phyloP scores from a whole-genome alignment of 2,888 invertebrate species.

The Hedya salicella region DNA sequence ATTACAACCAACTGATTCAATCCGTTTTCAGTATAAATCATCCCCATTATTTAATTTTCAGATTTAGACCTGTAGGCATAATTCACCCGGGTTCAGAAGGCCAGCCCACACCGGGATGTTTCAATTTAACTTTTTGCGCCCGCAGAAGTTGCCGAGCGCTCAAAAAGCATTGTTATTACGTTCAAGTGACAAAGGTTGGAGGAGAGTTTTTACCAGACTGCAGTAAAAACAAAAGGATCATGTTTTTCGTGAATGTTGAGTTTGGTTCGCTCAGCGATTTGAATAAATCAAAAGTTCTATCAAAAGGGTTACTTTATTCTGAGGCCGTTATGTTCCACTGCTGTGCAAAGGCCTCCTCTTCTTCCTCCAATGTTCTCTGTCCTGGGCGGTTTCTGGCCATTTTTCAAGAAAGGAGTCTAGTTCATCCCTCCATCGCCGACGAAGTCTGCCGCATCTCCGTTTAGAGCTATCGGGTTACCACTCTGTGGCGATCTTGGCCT shows the following conservation, averaged over 20 bases:
- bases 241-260: constrained; percentile 12
- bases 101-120: constrained; percentile 57
- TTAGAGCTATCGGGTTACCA: too few relatives aligned
- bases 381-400: too few relatives aligned
- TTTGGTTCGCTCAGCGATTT: neutral
- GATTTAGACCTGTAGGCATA: constrained; percentile 24
- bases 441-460: too few relatives aligned
- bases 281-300: neutral
- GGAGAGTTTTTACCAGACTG: constrained; percentile 31
- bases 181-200: constrained; percentile 40
- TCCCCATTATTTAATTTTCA: constrained; percentile 13
- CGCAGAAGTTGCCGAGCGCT: constrained; percentile 41
- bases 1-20: constrained; percentile 2
- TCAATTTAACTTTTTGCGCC: constrained; percentile 71
- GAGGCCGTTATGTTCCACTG: too few relatives aligned
- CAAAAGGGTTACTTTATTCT: too few relatives aligned
- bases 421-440: too few relatives aligned
- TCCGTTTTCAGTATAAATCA: neutral
- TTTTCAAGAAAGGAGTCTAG: too few relatives aligned
- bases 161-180: constrained; percentile 43
- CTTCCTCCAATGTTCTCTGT: too few relatives aligned
- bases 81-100: neutral
- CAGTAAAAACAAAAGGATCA: constrained; percentile 14
- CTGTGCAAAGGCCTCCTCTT: too few relatives aligned
- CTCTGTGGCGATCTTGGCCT: too few relatives aligned